Base-by-base conservation (phyloP, 2,113 vertebrate species). In the Poeciliopsis occidentalis region DNA sequence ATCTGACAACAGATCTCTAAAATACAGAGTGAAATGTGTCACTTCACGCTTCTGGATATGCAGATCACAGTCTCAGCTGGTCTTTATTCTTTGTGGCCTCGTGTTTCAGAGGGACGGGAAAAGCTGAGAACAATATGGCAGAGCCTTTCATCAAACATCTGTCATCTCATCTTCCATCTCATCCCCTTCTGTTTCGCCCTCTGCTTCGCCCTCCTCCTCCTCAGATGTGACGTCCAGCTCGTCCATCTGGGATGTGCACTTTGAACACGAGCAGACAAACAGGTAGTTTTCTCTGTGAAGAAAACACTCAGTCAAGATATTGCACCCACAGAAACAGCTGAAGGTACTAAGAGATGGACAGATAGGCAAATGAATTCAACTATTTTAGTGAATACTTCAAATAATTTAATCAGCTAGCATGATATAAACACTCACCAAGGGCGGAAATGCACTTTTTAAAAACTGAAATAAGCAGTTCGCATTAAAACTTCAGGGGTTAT, bases 121-220 rank as follows among this genome's bases (percentile, higher is more conserved):
- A 8, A 32, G 63, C 74, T 67, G 64, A 78, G 71, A 71, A 81
- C 73, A 87, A 83, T 64, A 61, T 22, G 71, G 75, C 39, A 29
- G 29, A 82, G 86, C 86, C 83, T 88, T 83, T 90, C 75, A 89
- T 97, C 95, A 99, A 89, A 99, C 97, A 0, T 98, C 97, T 0
- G 98, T 99, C 97, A 99, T 99, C 92, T 99, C 98, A 31, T 99
- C 98, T 89, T 98, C 98, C 85, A 98, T 93, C 60, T 98, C 97
- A 0, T 97, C 97, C 2, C 96, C 96, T 30, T 99, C 97, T 0
- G 95, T 94, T 85, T 97, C 97, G 29, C 90, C 93, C 78, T 95
- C 95, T 8, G 91, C 95, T 70, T 94, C 96, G 5, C 82, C 95
- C 63, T 98, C 97, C 1, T 98, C 97, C 26, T 99, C 98, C 0